Evolutionary conservation across 1,140 invertebrate species (phyloP), one percentile per base, ranked within the genome.

Genomic region (Zaprionus ornatus): DNA sequence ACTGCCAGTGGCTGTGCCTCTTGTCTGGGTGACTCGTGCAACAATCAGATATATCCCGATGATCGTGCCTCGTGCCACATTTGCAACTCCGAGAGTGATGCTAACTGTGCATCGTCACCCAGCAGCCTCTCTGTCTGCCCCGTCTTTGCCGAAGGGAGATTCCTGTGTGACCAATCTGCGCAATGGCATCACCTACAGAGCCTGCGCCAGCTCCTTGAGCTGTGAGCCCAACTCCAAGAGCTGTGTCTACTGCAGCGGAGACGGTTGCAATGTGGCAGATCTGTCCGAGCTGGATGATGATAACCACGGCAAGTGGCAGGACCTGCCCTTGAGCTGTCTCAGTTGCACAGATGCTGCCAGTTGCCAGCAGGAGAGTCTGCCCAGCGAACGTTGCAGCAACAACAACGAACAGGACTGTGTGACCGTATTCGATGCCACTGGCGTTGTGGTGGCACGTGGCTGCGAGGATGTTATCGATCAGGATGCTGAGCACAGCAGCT

Each of bases 401-500:
- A 92, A 92, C 55, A 92, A 92, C 27, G 85, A 92, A 56, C 91
- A 92, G 65, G 88, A 91, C 10, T 92, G 91, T 52, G n/a, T 91
- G 29, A 91, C 82, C 4, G 85, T 92, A 0, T 92, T 92, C 17
- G 54, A 82, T 29, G 62, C 21, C 0, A 27, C 67, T 0, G 80
- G 76, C 5, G 56, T 29, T 4, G 91, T 92, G 1, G 61, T 66
- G 0, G 40, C 45, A 13, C 91, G 91, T 5, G 91, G 91, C 27
- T 92, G 91, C 40, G 61, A 79, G 17, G 87, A 92, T 42, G 67
- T 35, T 6, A 32, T 92, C 15, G 85, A 80, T 9, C 9, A 59
- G 7, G 62, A 68, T 9, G 5, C 27, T 1, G 2, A 72, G 35
- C 40, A 79, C 0, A 52, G 45, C n/a, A 64, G 40, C 21, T 74